These are phyloP conservation scores for Plumapathes pennacea DNA, from an alignment of 92 coral and sea anemone genomes.

Conservation along the genomic window DNA sequence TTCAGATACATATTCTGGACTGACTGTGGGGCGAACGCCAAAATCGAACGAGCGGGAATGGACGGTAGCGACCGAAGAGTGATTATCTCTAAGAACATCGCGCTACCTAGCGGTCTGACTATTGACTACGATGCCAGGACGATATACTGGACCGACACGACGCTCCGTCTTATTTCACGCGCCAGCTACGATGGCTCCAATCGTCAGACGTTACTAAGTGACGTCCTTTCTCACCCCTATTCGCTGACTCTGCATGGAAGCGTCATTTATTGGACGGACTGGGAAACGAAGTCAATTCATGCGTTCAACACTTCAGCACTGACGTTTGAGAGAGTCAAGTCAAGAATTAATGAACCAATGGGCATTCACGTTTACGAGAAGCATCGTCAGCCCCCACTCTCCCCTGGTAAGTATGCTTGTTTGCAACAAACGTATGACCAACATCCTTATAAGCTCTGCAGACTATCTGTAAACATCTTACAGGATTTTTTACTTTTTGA, in stretches of 20 bases:
- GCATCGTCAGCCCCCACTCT: too few species aligned
- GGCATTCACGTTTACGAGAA: too few species aligned
- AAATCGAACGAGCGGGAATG: slow-evolving; percentile 58
- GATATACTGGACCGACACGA: slow-evolving; percentile 70
- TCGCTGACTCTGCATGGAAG: slow-evolving; percentile 43
- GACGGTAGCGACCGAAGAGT: slow-evolving; percentile 52
- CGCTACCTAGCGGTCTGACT: too few species aligned
- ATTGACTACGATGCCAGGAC: slow-evolving; percentile 53
- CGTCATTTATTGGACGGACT: slow-evolving; percentile 67
- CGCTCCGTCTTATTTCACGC: slow-evolving; percentile 38
- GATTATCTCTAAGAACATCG: slow-evolving; percentile 13
- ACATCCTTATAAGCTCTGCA: too few species aligned
- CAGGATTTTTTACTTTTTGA: too few species aligned
- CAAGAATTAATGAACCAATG: slow-evolving; percentile 16
- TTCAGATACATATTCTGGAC: slow-evolving; percentile 72
- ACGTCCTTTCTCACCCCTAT: slow-evolving; percentile 40
- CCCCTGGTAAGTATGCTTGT: too few species aligned
- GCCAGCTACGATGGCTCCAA: slow-evolving; percentile 12
- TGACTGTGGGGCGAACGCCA: slow-evolving; percentile 60
- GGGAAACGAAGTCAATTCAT: slow-evolving; percentile 47
- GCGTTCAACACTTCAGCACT: too few species aligned
- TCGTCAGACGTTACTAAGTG: neutral
- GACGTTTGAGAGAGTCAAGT: slow-evolving; percentile 13
- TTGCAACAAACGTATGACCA: too few species aligned
- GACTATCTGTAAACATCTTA: too few species aligned